A percentile compares a stretch with the other conserved stretches of the same genome.
Evolutionary conservation across 1,140 invertebrate genomes (phyloP).

Genomic region (Oscheius sp.): DNA sequence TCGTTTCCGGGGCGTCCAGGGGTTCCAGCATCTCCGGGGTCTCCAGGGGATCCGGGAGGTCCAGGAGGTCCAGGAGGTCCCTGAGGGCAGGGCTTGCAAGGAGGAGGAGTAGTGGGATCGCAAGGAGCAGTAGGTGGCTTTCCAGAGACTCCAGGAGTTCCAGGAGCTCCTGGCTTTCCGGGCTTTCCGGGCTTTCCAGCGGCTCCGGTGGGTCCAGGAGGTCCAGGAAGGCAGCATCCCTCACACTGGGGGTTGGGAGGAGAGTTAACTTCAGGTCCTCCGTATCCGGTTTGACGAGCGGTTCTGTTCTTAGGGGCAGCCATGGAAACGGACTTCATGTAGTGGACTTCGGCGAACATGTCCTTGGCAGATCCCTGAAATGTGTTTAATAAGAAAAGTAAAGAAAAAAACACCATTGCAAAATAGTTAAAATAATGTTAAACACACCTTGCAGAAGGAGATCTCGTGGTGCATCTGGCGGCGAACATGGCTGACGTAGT

Average conservation of each 20-base stretch:
- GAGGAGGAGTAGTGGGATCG: conserved; percentile 44
- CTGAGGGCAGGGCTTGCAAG: conserved; percentile 45
- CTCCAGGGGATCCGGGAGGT: conserved; percentile 43
- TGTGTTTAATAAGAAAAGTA: not conserved
- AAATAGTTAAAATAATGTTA: not conserved
- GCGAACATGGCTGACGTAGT: conserved; percentile 30
- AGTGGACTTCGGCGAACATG: conserved; percentile 36
- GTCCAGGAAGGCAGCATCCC: conserved; percentile 45
- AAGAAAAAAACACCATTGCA: not conserved
- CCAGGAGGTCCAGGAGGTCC: conserved; percentile 44
- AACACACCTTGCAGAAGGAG: conserved; percentile 33
- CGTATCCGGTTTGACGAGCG: conserved; percentile 36
- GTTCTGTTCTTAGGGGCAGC: conserved; percentile 32
- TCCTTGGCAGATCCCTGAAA: conserved; percentile 39
- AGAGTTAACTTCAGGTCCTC: conserved; percentile 43
- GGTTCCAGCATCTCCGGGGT: conserved; percentile 42
- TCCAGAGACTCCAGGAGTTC: conserved; percentile 44
- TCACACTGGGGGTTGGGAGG: conserved; percentile 44
- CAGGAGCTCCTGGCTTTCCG: conserved; percentile 41
- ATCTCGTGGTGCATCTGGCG: conserved; percentile 38
- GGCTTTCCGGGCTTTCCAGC: conserved; percentile 43
- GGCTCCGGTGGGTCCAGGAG: conserved; percentile 38
- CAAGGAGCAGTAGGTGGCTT: conserved; percentile 43
- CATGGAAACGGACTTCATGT: conserved; percentile 28
- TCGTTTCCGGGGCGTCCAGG: conserved; percentile 33